Base-by-base conservation (phyloP, 2,888 invertebrate genomes). In the Bibio marci region DNA sequence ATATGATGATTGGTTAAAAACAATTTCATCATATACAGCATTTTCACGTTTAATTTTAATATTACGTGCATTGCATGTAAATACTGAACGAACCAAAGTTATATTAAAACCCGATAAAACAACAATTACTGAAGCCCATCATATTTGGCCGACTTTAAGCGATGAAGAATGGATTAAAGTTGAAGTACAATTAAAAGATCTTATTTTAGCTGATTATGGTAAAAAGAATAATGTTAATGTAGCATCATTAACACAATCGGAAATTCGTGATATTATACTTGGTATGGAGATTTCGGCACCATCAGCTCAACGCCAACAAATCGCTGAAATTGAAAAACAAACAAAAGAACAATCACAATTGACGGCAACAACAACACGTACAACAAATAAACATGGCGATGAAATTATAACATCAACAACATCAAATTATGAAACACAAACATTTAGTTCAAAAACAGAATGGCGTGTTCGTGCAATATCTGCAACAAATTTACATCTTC, bases 101-200 rank as follows among this genome's bases (percentile, higher is more conserved):
- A 82, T 98, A 37, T 67, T 98, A 40, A 99, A 99, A 59, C 98
- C 98, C 0, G 98, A 98, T 60, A 97, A 97, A 63, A 97, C 95
- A 0, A 98, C 97, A 0, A 81, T 98, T 37, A 99, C 98, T 0
- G 98, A 99, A 61, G 85, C 92, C 0, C 98, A 98, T 69, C 98
- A 99, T 62, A 98, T 99, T 62, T 98, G 98, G 98, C 98, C 98
- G 0, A 87, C 94, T 0, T 67, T 98, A 6, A 75, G 83, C 1
- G 97, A 98, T 54, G 97, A 98, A 52, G 97, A 99, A 64, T 99
- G 98, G 98, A 94, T 98, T 58, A 97, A 97, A 63, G 92, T 95
- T 33, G 98, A 98, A 63, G 90, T 97, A 22, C 91, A 94, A 54
- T 71, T 98, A 17, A 99, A 98, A 58, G 98, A 99, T 63, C 74